phyloP scores from a whole-genome alignment of 2,888 invertebrate genomes.

The Dyspetes luteomarginatus region DNA sequence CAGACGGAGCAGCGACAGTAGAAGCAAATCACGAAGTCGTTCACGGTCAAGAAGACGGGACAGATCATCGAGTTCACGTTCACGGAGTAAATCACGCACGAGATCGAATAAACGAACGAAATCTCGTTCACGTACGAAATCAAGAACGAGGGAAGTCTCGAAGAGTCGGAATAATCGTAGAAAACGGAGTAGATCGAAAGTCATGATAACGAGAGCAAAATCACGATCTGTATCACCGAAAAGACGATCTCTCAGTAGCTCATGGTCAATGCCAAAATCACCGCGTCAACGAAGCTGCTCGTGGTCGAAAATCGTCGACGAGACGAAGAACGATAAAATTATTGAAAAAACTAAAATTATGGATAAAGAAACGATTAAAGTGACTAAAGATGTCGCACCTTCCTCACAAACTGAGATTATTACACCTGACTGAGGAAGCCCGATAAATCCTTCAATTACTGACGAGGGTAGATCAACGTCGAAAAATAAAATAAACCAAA shows the following conservation, averaged over 20 bases:
- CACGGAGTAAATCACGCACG: conserved; percentile 76
- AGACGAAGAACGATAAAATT: conserved; percentile 26
- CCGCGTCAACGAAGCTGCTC: conserved; percentile 82
- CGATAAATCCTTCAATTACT: too few species aligned
- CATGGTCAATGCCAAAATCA: conserved; percentile 86
- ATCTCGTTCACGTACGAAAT: conserved; percentile 72
- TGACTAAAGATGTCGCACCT: conserved; percentile 25
- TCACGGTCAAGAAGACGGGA: conserved; percentile 75
- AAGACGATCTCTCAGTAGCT: conserved; percentile 84
- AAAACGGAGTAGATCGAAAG: conserved; percentile 72
- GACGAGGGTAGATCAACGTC: background rate
- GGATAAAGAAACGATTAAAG: conserved; percentile 22
- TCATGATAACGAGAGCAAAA: conserved; percentile 76
- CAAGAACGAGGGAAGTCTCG: conserved; percentile 61
- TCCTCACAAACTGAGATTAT: conserved; percentile 63
- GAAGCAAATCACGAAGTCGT: conserved; percentile 65
- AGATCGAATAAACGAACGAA: conserved; percentile 59
- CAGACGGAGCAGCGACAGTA: conserved; percentile 54
- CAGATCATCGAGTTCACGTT: conserved; percentile 75
- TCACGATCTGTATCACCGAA: conserved; percentile 73
- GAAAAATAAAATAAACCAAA: conserved; percentile 9
- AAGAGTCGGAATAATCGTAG: conserved; percentile 61
- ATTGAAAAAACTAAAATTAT: background rate
- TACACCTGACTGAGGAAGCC: conserved; percentile 65
- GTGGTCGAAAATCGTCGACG: conserved; percentile 84